Conservation (phyloP, 2,888 invertebrate genomes). For the Lithophane socia region DNA sequence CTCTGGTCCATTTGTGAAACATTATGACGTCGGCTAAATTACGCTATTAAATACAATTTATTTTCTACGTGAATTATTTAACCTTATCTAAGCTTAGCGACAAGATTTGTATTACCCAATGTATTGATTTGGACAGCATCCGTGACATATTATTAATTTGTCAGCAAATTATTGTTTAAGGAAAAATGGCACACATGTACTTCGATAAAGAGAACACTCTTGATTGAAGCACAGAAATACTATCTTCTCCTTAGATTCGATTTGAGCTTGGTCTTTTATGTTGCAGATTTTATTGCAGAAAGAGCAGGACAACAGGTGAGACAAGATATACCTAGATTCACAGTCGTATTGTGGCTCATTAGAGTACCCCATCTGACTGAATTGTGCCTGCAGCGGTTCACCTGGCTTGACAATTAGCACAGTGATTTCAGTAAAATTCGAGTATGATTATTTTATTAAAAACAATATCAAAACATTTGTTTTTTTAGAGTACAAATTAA, state of each 20-base stretch:
- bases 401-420: background rate
- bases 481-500: background rate
- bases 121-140: background rate
- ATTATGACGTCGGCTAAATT: background rate
- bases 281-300: too few species aligned
- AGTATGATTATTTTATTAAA: background rate
- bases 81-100: background rate
- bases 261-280: background rate
- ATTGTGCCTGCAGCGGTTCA: background rate
- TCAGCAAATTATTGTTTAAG: background rate
- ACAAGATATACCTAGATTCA: background rate
- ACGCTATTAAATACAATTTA: background rate
- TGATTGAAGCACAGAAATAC: background rate
- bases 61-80: background rate
- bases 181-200: background rate
- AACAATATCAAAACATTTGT: background rate
- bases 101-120: background rate
- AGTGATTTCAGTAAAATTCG: background rate
- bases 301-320: background rate
- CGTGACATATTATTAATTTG: background rate
- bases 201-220: background rate
- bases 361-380: background rate
- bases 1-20: background rate
- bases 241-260: background rate
- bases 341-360: background rate